A percentile compares a stretch with the other conserved stretches of the same genome.
Conservation (phyloP, 2,113 vertebrate genomes). For the Tringa solitaria region DNA sequence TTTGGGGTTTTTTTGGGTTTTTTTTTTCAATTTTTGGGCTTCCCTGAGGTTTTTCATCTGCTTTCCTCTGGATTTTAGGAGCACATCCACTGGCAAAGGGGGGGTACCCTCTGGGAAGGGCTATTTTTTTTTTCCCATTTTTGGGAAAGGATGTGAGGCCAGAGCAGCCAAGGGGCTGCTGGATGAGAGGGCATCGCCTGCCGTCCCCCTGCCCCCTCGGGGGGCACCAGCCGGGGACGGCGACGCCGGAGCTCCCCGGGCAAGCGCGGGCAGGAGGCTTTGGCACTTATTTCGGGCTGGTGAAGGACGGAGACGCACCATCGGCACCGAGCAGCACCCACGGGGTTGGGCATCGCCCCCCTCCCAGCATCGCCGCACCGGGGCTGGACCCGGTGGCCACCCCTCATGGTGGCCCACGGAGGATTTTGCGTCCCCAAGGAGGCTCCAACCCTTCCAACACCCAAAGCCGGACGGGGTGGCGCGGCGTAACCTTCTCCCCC, state of each 20-base stretch:
- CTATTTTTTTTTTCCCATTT: background rate
- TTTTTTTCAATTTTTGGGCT: background rate
- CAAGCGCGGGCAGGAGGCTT: background rate
- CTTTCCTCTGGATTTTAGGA: background rate
- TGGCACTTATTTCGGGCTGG: background rate
- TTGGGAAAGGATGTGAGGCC: background rate
- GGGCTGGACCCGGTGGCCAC: rapidly evolving
- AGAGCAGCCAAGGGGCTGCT: background rate
- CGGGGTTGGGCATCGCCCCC: rapidly evolving
- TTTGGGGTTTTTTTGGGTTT: too few species aligned
- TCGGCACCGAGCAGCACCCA: rapidly evolving
- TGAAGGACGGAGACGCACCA: background rate
- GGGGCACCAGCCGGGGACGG: rapidly evolving
- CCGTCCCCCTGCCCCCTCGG: background rate
- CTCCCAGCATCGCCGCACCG: rapidly evolving
- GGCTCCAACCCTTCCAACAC: background rate
- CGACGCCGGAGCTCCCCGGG: rapidly evolving
- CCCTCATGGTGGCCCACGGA: rapidly evolving
- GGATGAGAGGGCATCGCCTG: background rate
- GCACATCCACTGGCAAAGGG: rapidly evolving
- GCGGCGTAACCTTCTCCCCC: rapidly evolving
- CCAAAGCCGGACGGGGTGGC: rapidly evolving
- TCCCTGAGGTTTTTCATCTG: background rate
- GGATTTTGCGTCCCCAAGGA: background rate
- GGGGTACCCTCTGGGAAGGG: background rate